These are phyloP conservation scores for Fissipunctia ypsillon DNA, from an alignment of 2,888 invertebrate genomes.

Conservation along the genomic window DNA sequence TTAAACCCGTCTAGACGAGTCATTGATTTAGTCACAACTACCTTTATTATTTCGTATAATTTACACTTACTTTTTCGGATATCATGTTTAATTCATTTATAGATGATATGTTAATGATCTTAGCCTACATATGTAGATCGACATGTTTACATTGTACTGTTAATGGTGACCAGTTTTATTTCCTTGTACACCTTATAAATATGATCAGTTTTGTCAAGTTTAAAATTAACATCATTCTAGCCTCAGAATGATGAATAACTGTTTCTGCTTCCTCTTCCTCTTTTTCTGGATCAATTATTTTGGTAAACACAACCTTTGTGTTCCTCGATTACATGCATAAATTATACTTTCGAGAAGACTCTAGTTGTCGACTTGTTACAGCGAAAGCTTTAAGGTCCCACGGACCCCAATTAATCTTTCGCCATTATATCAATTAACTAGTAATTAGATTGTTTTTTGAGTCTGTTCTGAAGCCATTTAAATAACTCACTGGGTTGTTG, in stretches of 20 bases:
- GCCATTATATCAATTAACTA: neutral
- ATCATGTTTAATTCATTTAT: conserved; percentile 54
- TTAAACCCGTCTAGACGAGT: conserved; percentile 19
- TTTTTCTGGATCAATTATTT: neutral
- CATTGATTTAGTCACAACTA: conserved; percentile 36
- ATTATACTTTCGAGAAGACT: neutral
- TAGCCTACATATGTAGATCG: conserved; percentile 57
- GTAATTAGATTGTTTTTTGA: neutral
- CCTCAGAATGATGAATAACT: conserved; percentile 1
- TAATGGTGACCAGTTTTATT: conserved; percentile 48
- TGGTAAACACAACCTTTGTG: neutral
- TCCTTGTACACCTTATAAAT: conserved; percentile 33
- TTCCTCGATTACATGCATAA: neutral
- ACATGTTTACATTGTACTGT: conserved; percentile 40
- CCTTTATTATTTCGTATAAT: conserved; percentile 25
- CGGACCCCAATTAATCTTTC: neutral
- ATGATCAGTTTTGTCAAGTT: conserved; percentile 20
- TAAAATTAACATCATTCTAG: neutral
- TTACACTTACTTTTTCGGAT: conserved; percentile 31
- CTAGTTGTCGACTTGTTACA: neutral
- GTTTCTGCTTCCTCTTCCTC: neutral
- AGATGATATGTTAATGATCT: conserved; percentile 51
- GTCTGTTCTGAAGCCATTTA: neutral
- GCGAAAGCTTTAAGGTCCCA: neutral
- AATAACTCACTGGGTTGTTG: neutral